phyloP scores from a whole-genome alignment of 35 echinoderm and acorn worm genomes.

The Lytechinus variegatus region DNA sequence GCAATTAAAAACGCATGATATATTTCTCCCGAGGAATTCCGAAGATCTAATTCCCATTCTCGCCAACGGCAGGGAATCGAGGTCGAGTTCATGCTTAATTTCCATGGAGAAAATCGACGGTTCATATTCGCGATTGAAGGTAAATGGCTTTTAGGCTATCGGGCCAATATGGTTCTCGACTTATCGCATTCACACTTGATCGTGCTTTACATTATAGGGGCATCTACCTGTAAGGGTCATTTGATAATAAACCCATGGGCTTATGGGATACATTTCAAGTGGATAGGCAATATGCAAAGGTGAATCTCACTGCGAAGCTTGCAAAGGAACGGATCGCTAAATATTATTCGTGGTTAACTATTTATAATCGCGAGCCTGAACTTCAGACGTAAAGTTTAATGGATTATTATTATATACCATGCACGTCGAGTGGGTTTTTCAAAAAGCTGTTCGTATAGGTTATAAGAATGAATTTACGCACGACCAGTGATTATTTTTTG shows the following conservation, averaged over 20 bases:
- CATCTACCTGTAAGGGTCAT: not conserved
- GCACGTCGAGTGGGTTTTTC: too few species aligned
- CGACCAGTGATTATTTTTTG: too few species aligned
- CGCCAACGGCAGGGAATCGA: not conserved
- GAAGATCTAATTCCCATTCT: not conserved
- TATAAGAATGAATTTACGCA: too few species aligned
- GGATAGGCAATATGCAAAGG: not conserved
- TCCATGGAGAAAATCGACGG: not conserved
- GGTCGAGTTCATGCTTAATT: not conserved
- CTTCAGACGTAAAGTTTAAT: too few species aligned
- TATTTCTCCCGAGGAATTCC: not conserved
- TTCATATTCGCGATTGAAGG: not conserved
- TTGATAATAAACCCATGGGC: not conserved
- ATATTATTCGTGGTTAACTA: too few species aligned
- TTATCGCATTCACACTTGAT: conserved; percentile 4
- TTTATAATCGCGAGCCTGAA: too few species aligned
- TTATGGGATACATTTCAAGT: not conserved
- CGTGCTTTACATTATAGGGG: not conserved
- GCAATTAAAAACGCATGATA: not conserved
- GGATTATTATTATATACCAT: too few species aligned
- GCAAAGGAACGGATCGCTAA: too few species aligned
- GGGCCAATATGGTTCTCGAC: not conserved
- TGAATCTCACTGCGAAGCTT: not conserved
- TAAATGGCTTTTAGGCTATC: not conserved
- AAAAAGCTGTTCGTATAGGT: too few species aligned